Conservation (phyloP, 1,140 invertebrate genomes). For the Euura lappo region DNA sequence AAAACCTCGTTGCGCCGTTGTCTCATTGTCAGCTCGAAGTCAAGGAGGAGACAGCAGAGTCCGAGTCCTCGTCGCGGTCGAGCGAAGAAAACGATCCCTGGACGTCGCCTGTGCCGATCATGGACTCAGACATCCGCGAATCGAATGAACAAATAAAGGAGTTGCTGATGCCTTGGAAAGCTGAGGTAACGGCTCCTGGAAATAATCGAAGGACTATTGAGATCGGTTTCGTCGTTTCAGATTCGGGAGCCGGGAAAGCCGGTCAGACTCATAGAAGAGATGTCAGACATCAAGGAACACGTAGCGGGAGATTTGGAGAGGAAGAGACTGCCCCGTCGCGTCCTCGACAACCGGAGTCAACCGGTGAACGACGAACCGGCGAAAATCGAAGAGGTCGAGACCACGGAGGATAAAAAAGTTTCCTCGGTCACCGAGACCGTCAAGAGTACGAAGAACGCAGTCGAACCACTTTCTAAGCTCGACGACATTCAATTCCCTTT, state of each 20-base stretch:
- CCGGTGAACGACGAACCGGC: background rate
- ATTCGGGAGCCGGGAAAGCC: background rate
- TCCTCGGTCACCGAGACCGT: too few species aligned
- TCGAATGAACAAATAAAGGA: constrained; percentile 7
- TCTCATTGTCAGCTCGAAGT: background rate
- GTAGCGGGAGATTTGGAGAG: constrained; percentile 16
- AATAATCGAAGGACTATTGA: background rate
- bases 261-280: constrained; percentile 27
- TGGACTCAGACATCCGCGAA: background rate
- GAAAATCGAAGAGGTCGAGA: too few species aligned
- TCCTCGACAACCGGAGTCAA: constrained; percentile 22
- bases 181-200: constrained; percentile 24
- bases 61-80: background rate
- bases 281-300: constrained; percentile 20
- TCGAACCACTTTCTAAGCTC: too few species aligned
- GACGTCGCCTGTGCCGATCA: too few species aligned
- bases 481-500: too few species aligned
- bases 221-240: background rate
- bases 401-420: too few species aligned
- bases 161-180: constrained; percentile 36
- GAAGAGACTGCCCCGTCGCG: constrained; percentile 14
- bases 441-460: too few species aligned
- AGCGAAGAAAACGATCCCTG: too few species aligned
- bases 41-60: background rate
- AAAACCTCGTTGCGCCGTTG: too few species aligned